Evolutionary conservation across 2,888 invertebrate species (phyloP), one percentile per base, ranked within the genome.

Genomic region (Belgica antarctica): DNA sequence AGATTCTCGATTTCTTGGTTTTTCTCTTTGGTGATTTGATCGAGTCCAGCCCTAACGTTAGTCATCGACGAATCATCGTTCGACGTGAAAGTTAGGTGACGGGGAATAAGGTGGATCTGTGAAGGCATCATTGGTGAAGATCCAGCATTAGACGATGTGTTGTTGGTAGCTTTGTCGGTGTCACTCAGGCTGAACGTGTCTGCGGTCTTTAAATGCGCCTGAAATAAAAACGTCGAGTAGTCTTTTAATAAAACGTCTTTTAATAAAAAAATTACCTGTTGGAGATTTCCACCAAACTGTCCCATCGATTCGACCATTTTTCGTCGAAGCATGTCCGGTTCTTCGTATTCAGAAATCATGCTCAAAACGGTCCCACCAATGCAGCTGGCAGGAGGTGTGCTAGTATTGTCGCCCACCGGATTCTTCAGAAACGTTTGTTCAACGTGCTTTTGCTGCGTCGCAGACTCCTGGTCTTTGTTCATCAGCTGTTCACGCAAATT

Each of bases 311-410:
- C 74, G 5, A 83, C 84, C 0, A 83, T 82, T n/a, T n/a, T n/a
- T 71, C 80, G 77, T 4, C 85, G 80, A 77, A 84, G 83, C 70
- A 85, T 82, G 75, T 87, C 87, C 63, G 85, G 84, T 73, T 88
- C 88, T 72, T 88, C 88, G 71, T 85, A 86, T 73, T 89, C 89
- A 0, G 87, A 84, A 0, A 61, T 61, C 61, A 70, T 59, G 17
- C 57, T 70, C 1, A 61, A 8, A 41, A 70, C 19, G 1, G 31
- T 22, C 19, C 57, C 57, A 34, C 68, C 57, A 15, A n/a, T 8
- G n/a, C 15, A 34, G 36, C 34, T 34, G 19, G 62, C 59, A 12
- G 59, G 59, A 27, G 59, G 59, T 8, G 27, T 59, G 22, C 52
- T 52, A 1, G 59, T 1, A 5, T 24, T 59, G 8, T 59, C 59